Evolutionary conservation across 2,888 invertebrate species (phyloP), one percentile per base, ranked within the genome.

Genomic region (Xanthorhoe designata): DNA sequence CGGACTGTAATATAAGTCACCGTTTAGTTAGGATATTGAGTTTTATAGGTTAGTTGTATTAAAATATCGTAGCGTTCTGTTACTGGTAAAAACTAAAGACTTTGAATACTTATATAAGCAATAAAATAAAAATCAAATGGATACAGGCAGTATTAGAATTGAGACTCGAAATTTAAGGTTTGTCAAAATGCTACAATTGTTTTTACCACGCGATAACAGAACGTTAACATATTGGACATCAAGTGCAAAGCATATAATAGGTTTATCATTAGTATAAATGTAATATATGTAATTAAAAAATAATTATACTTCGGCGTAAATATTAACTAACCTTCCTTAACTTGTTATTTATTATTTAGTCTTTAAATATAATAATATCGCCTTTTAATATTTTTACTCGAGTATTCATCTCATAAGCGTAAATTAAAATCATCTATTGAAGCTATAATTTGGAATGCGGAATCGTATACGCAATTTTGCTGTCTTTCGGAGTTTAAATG

Each of bases 281-380:
- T 79, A 77, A 74, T 73, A 74, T 75, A 75, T 76, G 71, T 73
- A 76, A 75, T 74, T 75, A 75, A 71, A 72, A 68, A 68, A 74
- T 68, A 74, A 73, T 75, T 77, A 78, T 71, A 74, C 69, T 69
- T 74, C 71, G 64, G 70, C 72, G 72, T 74, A 72, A 72, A 68
- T 73, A 73, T 67, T 72, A 74, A 72, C 78, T 80, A 82, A 82
- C 79, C 84, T 83, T 84, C 84, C 84, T 81, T 80, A 79, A 82
- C 83, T 82, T 81, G 83, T 84, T 85, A 83, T 82, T 84, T 82
- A 85, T 82, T 85, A 83, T 83, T 81, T 84, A 84, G 80, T 79
- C 75, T 82, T 73, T 74, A 70, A 74, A 72, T 68, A 74, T 73
- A 73, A 66, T 67, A 67, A 66, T 69, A 69, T 65, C 68, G 70